Evolutionary conservation across 2,797 vertebrate genomes (phyloP), one percentile per base, ranked within the genome.

Genomic region (Semotilus atromaculatus): DNA sequence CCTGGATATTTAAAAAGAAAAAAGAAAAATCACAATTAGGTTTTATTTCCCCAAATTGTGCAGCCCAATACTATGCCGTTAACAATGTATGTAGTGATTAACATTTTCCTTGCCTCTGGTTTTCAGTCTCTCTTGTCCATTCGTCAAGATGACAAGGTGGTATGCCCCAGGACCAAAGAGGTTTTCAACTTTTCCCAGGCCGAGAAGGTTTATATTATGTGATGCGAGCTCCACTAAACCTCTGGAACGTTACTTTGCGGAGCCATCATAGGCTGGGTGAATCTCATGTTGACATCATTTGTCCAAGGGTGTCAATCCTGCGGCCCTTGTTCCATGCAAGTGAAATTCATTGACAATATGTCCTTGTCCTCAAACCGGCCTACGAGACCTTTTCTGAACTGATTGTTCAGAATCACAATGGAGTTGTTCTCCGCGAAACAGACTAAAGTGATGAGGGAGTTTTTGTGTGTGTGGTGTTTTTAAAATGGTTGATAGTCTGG

Each of bases 201-300:
- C 87, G 98, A 99, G 96, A 99, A 99, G 90, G 98, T 99, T 89
- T 99, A 99, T 93, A 99, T 99, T 93, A 99, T 99, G 98, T 99
- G 98, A 95, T 95, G 88, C 84, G 88, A 43, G 64, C 75, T 51
- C 48, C 58, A 64, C 68, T 1, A 73, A 73, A 23, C 55, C 80
- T 72, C 67, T 58, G 73, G 81, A 77, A 87, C 68, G n/a, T 78
- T 58, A 84, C 36, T 18, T 60, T 58, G 43, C 2, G 13, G 68
- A 34, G 9, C 31, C 79, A 70, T 64, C 53, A 29, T 70, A 89
- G 93, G 92, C 91, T 90, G 89, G 91, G 67, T 31, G 81, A 88
- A 87, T 84, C 51, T 82, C 68, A 48, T 71, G 43, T 53, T n/a
- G 71, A 81, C 70, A 13, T 66, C 48, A 68, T 36, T 80, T 73